A percentile compares a stretch with the other conserved stretches of the same genome.
Evolutionary conservation across 2,113 vertebrate genomes (phyloP).

Genomic region (Oncorhynchus tshawytscha): DNA sequence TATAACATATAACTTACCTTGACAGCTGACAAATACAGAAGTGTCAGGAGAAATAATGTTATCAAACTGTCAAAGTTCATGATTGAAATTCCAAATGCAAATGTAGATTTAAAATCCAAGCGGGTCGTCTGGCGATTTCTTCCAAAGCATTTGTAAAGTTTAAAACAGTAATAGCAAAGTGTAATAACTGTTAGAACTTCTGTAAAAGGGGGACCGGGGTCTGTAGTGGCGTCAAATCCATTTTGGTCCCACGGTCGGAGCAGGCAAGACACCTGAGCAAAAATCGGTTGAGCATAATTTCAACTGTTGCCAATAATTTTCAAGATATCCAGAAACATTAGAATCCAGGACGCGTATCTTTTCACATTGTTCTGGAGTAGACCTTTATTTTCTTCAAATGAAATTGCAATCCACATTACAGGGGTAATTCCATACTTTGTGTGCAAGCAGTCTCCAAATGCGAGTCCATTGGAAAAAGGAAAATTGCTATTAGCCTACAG

Average conservation of each 20-base stretch:
- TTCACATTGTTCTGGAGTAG: slow-evolving; percentile 71
- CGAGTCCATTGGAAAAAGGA: slow-evolving; percentile 51
- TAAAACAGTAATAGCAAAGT: slow-evolving; percentile 45
- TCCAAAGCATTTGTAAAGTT: slow-evolving; percentile 60
- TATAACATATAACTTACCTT: slow-evolving; percentile 70
- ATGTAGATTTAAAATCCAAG: slow-evolving; percentile 64
- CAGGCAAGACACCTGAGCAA: slow-evolving; percentile 42
- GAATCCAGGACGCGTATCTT: slow-evolving; percentile 68
- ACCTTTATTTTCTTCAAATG: slow-evolving; percentile 55
- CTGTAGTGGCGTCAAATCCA: slow-evolving; percentile 61
- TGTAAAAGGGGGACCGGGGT: slow-evolving; percentile 49
- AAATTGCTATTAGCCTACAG: background rate
- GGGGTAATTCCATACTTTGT: slow-evolving; percentile 72
- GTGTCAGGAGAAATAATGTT: slow-evolving; percentile 75
- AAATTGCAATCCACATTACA: slow-evolving; percentile 74
- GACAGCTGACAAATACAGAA: slow-evolving; percentile 69
- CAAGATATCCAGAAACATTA: slow-evolving; percentile 75
- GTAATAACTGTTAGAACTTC: slow-evolving; percentile 58
- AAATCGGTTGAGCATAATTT: slow-evolving; percentile 57
- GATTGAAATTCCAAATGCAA: slow-evolving; percentile 57
- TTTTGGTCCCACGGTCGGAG: slow-evolving; percentile 60
- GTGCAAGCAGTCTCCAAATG: slow-evolving; percentile 56
- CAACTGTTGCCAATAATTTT: slow-evolving; percentile 75
- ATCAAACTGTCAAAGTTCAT: slow-evolving; percentile 83
- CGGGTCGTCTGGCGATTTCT: slow-evolving; percentile 58